Conservation (phyloP, 2,888 invertebrate genomes). For the Sclerodermus sp. region DNA sequence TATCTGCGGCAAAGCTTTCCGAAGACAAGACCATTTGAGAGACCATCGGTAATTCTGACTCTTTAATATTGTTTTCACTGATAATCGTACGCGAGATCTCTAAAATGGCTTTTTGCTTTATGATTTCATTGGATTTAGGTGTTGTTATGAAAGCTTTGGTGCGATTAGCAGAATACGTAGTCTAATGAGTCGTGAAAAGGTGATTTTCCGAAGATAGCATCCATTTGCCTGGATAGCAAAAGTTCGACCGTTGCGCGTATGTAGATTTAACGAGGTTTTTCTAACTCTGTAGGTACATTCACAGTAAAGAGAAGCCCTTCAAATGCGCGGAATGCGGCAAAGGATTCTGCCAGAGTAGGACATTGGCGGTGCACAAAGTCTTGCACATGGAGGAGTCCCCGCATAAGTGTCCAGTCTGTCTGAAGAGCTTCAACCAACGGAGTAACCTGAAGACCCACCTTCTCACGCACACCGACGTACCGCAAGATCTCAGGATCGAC, state of each 20-base stretch:
- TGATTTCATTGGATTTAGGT: too few species aligned
- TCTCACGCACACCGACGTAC: constrained; percentile 78
- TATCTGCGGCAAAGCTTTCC: constrained; percentile 95
- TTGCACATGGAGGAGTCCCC: constrained; percentile 92
- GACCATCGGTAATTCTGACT: constrained; percentile 76
- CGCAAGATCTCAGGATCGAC: constrained; percentile 56
- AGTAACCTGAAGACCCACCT: constrained; percentile 90
- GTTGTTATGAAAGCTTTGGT: too few species aligned
- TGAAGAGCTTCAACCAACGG: constrained; percentile 87
- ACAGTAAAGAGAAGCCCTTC: constrained; percentile 98
- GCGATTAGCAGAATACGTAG: too few species aligned
- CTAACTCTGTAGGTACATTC: constrained; percentile 78
- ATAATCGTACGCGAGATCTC: too few species aligned
- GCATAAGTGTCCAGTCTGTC: constrained; percentile 88
- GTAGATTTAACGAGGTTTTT: constrained; percentile 2
- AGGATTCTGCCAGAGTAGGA: constrained; percentile 97
- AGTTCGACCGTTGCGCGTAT: neutral
- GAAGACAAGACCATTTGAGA: constrained; percentile 92
- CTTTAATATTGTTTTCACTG: neutral
- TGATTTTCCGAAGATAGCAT: too few species aligned
- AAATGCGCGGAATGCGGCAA: constrained; percentile 96
- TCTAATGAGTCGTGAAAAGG: too few species aligned
- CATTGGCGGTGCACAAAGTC: constrained; percentile 93
- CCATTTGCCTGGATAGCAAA: neutral
- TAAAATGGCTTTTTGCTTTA: too few species aligned